Evolutionary conservation across 2,797 vertebrate species (phyloP).

Genomic region (Emys orbicularis): DNA sequence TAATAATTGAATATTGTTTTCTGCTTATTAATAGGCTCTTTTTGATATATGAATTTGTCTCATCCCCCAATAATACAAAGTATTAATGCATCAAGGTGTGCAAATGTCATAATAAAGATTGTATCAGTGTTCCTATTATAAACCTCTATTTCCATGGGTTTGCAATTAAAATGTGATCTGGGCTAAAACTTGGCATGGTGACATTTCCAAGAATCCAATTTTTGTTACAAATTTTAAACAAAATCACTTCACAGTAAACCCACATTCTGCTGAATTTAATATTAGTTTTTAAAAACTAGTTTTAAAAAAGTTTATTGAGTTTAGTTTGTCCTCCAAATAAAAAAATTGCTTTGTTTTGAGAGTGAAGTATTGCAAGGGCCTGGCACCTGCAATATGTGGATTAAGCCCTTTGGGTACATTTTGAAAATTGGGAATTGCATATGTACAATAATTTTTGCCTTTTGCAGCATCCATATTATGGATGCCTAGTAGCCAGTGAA

Average conservation of each 20-base stretch:
- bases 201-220: neutral
- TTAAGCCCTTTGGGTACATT: neutral
- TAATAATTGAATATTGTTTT: neutral
- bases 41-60: neutral
- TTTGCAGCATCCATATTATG: conserved; percentile 23
- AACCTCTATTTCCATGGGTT: neutral
- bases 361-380: conserved; percentile 4
- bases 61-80: neutral
- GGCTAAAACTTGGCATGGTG: neutral
- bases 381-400: conserved; percentile 15
- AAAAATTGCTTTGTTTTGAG: neutral
- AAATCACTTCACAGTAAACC: neutral
- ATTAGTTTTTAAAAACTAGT: neutral
- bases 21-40: neutral
- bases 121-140: neutral
- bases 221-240: accelerated
- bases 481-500: conserved; percentile 20
- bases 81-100: neutral
- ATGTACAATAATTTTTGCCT: conserved; percentile 52
- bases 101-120: neutral
- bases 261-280: neutral
- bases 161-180: neutral
- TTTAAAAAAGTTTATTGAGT: conserved; percentile 3
- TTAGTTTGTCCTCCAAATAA: conserved; percentile 1
- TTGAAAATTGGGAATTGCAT: conserved; percentile 34